Conservation (phyloP, 1,140 invertebrate species). For the Araneus ventricosus region DNA sequence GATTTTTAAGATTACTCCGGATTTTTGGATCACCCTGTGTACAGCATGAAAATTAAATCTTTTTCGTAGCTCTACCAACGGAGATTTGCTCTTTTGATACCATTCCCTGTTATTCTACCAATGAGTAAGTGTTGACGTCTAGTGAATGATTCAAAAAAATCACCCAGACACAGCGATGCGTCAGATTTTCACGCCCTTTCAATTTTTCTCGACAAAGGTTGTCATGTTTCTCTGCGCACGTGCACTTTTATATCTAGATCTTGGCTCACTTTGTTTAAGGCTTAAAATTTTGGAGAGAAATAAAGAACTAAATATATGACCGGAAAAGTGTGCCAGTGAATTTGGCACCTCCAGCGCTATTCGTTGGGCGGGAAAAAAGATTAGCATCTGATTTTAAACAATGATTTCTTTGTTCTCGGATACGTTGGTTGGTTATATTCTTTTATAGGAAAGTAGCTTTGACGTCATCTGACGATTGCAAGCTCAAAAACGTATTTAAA, state of each 20-base stretch:
- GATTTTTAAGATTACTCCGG: no score
- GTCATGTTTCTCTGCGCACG: not conserved
- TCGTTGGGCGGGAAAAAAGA: not conserved
- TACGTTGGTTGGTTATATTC: not conserved
- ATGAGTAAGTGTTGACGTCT: not conserved
- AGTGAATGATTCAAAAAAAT: not conserved
- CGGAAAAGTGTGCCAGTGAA: constrained; percentile 37
- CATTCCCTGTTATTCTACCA: no score
- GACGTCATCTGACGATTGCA: not conserved
- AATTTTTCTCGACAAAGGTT: not conserved
- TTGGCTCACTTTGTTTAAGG: constrained; percentile 9
- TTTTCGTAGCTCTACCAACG: no score
- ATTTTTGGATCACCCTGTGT: no score
- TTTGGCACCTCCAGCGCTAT: not conserved
- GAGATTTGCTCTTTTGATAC: no score
- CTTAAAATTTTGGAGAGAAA: constrained; percentile 16
- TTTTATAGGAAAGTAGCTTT: not conserved
- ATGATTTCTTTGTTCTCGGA: not conserved
- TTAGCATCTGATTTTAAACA: not conserved
- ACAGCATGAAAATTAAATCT: no score
- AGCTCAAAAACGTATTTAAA: not conserved
- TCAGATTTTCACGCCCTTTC: not conserved
- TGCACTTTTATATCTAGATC: not conserved
- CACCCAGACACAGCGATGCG: not conserved
- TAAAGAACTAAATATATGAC: constrained; percentile 35